Evolutionary conservation across 2,888 invertebrate species (phyloP), one percentile per base, ranked within the genome.

Genomic region (Hyposoter dolosus): DNA sequence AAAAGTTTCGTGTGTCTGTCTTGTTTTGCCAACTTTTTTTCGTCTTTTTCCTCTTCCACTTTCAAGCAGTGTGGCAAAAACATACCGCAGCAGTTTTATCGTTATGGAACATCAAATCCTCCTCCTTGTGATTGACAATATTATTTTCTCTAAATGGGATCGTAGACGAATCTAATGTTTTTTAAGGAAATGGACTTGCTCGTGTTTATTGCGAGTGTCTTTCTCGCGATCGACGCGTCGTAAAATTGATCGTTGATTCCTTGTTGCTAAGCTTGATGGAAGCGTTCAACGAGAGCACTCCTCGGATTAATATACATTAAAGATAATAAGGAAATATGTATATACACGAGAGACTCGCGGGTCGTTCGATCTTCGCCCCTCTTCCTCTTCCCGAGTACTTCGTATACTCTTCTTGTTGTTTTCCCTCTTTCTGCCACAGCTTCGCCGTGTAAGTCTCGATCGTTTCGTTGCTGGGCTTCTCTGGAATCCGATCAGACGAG

Each of bases 401-500:
- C 40, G 60, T 78, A 28, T 28, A 72, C 53, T 65, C 68, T 43
- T 50, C 74, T 74, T 40, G 10, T 75, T 66, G n/a, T 69, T 43
- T 82, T 69, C 50, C 23, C 43, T 68, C 74, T 63, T 47, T 60
- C 45, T 40, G 28, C 68, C 35, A 28, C n/a, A 40, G 50, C 56
- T 28, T 32, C 56, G 68, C 50, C 63, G 23, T 35, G 69, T 56
- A 40, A 74, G 78, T 56, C 68, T 35, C 79, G 76, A 47, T 66
- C 50, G 56, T 77, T 68, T 69, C 28, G 28, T 60, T 71, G 65
- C 43, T n/a, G 65, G 74, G 40, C 45, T 6, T 56, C 79, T 56
- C 56, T 53, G 85, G 82, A 85, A 85, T 85, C 60, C 82, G 85
- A 82, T 82, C 82, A 76, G 69, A 43, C 69, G 65, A 71, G 66